Evolutionary conservation across 2,113 vertebrate species (phyloP), one percentile per base, ranked within the genome.

Genomic region (Datnioides undecimradiatus): DNA sequence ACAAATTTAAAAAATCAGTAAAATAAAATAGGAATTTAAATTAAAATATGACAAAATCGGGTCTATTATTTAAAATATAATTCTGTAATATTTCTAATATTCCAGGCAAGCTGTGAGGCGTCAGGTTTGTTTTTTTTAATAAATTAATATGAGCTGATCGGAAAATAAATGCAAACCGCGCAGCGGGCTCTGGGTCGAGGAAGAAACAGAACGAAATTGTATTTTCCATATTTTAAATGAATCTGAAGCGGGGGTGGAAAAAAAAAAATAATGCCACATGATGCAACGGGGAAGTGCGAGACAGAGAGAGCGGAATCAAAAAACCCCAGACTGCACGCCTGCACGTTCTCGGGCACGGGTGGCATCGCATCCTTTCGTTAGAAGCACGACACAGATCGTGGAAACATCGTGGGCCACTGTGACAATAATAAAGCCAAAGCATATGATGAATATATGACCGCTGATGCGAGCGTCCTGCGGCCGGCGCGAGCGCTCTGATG

Each of bases 381-480:
- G n/a, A n/a, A n/a, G n/a, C n/a, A n/a, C n/a, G n/a, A 75, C 51
- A 69, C 51, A 46, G 70, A 73, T 62, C 12, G 73, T 80, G 77
- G 70, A 89, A 89, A 90, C 69, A 65, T 33, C 59, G 74, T 66
- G 84, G 41, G 76, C 65, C 65, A 63, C 54, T 9, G 74, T 25
- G 74, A 66, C 66, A 67, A n/a, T n/a, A 57, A 79, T n/a, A 66
- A 45, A 75, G 8, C 21, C 27, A 19, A 40, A 48, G 21, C 23
- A 25, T 2, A 45, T 62, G 59, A 67, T 31, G 55, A 25, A 62
- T 41, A 62, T 9, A 45, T 63, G 33, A 10, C 5, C 43, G 6
- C 52, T 13, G 58, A 80, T 48, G 62, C 46, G 23, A 31, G 62
- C 43, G 34, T 65, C 23, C 29, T n/a, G 4, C 54, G 51, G 40